Evolutionary conservation across 2,888 invertebrate genomes (phyloP).

Genomic region (Sycophila texana): DNA sequence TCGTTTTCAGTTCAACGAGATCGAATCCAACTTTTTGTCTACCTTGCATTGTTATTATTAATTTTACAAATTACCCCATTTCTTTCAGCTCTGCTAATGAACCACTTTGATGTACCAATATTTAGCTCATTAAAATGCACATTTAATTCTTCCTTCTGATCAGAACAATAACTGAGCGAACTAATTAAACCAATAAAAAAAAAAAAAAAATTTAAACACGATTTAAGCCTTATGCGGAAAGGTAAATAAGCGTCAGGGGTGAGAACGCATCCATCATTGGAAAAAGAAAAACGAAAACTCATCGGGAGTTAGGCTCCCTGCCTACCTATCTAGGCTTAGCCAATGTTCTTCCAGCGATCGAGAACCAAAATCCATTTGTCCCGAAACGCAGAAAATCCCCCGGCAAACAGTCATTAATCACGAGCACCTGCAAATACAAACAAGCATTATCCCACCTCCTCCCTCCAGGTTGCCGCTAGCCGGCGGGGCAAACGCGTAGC

Average conservation of each 20-base stretch:
- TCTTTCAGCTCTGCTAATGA: too few relatives aligned
- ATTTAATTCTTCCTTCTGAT: too few relatives aligned
- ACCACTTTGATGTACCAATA: too few relatives aligned
- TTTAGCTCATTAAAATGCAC: too few relatives aligned
- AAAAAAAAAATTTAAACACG: not conserved
- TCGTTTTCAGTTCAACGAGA: conserved; percentile 6
- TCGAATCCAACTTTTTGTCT: not conserved
- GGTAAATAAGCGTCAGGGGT: not conserved
- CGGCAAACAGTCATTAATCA: conserved; percentile 51
- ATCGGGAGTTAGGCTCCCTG: not conserved
- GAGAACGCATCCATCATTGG: conserved; percentile 6
- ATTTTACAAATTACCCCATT: too few relatives aligned
- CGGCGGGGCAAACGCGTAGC: conserved; percentile 1
- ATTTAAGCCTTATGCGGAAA: not conserved
- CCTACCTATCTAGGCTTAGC: not conserved
- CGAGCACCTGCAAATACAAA: conserved; percentile 48
- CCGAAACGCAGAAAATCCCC: not conserved
- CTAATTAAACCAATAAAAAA: too few relatives aligned
- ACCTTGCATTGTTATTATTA: too few relatives aligned
- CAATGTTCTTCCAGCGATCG: too few relatives aligned
- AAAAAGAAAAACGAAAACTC: not conserved
- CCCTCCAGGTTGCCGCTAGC: not conserved
- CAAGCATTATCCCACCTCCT: conserved; percentile 10
- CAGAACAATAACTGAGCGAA: too few relatives aligned
- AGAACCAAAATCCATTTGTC: conserved; percentile 36